phyloP scores from a whole-genome alignment of 2,797 vertebrate genomes.

The Buphagus erythrorhynchus region DNA sequence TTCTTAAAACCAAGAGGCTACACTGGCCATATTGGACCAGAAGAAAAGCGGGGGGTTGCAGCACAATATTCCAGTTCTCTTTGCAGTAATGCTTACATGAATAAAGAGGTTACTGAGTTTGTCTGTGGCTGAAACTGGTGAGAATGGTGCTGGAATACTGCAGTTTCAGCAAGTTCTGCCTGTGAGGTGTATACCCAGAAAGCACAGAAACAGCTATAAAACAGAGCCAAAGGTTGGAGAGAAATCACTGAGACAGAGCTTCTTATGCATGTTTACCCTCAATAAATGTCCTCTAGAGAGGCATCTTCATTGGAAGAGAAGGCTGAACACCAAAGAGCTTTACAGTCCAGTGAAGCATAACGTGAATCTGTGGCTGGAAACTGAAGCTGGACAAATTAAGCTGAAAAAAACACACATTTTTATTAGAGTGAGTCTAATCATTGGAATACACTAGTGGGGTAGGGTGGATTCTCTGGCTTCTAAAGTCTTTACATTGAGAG shows the following conservation, averaged over 20 bases:
- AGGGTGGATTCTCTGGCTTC: constrained; percentile 12
- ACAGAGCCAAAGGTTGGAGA: background rate
- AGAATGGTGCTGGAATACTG: background rate
- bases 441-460: background rate
- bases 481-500: constrained; percentile 18
- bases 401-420: constrained; percentile 24
- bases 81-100: background rate
- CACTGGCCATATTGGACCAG: background rate
- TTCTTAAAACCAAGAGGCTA: background rate
- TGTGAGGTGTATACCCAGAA: background rate
- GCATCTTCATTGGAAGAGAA: background rate
- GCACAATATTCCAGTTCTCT: background rate
- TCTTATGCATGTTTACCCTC: background rate
- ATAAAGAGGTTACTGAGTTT: background rate
- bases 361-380: background rate
- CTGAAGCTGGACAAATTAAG: constrained; percentile 20
- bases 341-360: background rate
- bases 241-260: background rate
- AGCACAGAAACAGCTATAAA: background rate
- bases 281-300: background rate
- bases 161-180: constrained; percentile 7
- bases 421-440: constrained; percentile 20
- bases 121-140: background rate
- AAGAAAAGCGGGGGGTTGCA: background rate
- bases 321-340: background rate